phyloP scores from a whole-genome alignment of 2,888 invertebrate species.

The Himalopsyche anomala region DNA sequence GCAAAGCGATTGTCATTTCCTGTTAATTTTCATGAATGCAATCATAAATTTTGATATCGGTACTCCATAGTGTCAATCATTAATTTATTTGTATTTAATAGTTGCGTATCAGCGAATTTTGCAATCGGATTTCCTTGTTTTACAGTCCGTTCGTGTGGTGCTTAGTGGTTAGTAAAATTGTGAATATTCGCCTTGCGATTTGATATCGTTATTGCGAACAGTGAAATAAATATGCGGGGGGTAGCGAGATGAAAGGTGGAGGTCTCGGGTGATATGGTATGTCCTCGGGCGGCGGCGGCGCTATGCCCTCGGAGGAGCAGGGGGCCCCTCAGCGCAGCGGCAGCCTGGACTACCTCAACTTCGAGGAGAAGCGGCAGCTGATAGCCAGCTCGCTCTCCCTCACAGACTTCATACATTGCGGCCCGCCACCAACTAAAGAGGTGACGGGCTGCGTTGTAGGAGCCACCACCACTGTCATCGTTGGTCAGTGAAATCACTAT shows the following conservation, averaged over 20 bases:
- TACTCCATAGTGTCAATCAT: constrained; percentile 8
- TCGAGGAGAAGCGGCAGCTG: constrained; percentile 92
- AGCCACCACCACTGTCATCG: constrained; percentile 47
- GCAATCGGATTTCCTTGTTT: not conserved
- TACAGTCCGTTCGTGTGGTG: not conserved
- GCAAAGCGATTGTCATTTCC: constrained; percentile 16
- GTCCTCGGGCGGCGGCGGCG: constrained; percentile 62
- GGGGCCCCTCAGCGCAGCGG: constrained; percentile 84
- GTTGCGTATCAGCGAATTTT: not conserved
- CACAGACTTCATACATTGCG: constrained; percentile 89
- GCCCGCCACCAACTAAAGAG: constrained; percentile 77
- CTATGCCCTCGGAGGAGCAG: constrained; percentile 65
- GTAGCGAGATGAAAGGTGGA: constrained; percentile 43
- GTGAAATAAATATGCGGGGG: constrained; percentile 46
- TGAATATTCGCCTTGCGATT: not conserved
- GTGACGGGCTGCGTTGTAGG: constrained; percentile 73
- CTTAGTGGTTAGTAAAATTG: not conserved
- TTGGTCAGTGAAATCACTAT: constrained; percentile 53
- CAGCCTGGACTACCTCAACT: constrained; percentile 92
- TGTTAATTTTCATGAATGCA: not conserved
- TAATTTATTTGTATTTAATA: not conserved
- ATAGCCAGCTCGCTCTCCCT: constrained; percentile 92
- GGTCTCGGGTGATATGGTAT: constrained; percentile 63
- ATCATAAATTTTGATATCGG: not conserved
- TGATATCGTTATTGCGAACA: constrained; percentile 2